These are phyloP conservation scores for Thereva unica DNA, from an alignment of 2,888 invertebrate species.

Conservation along the genomic window DNA sequence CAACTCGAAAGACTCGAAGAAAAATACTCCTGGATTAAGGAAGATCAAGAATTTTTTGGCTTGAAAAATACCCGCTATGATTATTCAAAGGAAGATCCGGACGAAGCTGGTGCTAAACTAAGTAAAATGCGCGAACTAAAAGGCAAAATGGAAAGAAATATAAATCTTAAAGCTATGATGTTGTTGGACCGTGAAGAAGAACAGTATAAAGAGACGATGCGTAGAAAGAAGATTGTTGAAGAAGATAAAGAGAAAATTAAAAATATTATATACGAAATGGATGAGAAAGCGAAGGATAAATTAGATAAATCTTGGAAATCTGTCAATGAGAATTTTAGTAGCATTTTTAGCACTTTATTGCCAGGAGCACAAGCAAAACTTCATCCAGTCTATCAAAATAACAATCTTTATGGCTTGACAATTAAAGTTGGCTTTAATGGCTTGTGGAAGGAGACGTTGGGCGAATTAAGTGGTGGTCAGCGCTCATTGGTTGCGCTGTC, in stretches of 20 bases:
- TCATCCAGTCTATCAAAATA: conserved; percentile 61
- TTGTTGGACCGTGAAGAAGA: conserved; percentile 86
- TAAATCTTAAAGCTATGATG: conserved; percentile 85
- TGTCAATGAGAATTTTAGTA: conserved; percentile 91
- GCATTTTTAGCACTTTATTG: conserved; percentile 88
- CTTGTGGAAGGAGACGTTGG: conserved; percentile 94
- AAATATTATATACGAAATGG: conserved; percentile 82
- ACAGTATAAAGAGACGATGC: conserved; percentile 67
- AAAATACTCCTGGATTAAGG: conserved; percentile 73
- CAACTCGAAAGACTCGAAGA: conserved; percentile 51
- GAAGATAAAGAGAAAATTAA: conserved; percentile 75
- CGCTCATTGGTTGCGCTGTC: conserved; percentile 94
- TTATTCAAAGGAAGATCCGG: conserved; percentile 66
- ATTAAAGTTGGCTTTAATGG: conserved; percentile 90
- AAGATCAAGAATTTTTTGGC: conserved; percentile 79
- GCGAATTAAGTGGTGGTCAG: conserved; percentile 96
- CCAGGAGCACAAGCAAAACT: conserved; percentile 89
- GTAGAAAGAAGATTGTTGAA: conserved; percentile 74
- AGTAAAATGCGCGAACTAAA: conserved; percentile 60
- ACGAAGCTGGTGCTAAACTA: conserved; percentile 56
- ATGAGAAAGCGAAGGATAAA: conserved; percentile 86
- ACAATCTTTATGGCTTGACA: conserved; percentile 79
- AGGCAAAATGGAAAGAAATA: conserved; percentile 69
- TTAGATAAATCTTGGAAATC: conserved; percentile 80
- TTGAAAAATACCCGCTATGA: conserved; percentile 72